Evolutionary conservation across 2,113 vertebrate species (phyloP), one percentile per base, ranked within the genome.

Genomic region (Muscicapa adusta): DNA sequence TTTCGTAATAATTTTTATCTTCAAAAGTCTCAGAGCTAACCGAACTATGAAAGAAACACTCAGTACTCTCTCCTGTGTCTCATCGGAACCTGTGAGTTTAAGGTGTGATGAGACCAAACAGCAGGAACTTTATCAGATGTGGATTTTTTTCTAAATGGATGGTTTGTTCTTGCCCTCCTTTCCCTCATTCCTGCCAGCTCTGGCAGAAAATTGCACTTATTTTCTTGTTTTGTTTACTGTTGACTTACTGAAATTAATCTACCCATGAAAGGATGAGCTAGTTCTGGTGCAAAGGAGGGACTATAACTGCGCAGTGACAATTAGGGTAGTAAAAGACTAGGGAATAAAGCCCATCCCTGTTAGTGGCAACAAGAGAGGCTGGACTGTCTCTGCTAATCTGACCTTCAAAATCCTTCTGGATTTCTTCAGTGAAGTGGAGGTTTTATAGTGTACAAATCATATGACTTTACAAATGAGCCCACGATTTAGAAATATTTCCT

Each of bases 271-370:
- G 28, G 19, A 29, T 57, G 22, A 67, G 18, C 20, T 9, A 20
- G 14, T 45, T 78, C 22, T 75, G 45, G 31, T 75, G 38, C 33
- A n/a, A 62, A 45, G 53, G 53, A 75, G 33, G 42, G 57, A 80
- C 24, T 33, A 17, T 6, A 22, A 31, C 28, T 70, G 36, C 0
- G 0, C 28, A 29, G 50, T 51, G 15, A 25, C 0, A 3, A 42
- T 33, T 47, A 79, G 20, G 12, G 26, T 57, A 36, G n/a, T 76
- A 50, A 70, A 75, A 58, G 38, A 71, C 12, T 16, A 47, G 36
- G 26, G 58, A 15, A 18, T 83, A 38, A 89, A 86, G 23, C 28
- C 28, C 36, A 34, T 53, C 31, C 33, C 40, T 20, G 4, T 38
- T 51, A 24, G 9, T 29, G 31, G 31, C 71, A 82, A 18, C 31